Evolutionary conservation across 2,113 vertebrate genomes (phyloP), one percentile per base, ranked within the genome.

Genomic region (Serilophus lunatus): DNA sequence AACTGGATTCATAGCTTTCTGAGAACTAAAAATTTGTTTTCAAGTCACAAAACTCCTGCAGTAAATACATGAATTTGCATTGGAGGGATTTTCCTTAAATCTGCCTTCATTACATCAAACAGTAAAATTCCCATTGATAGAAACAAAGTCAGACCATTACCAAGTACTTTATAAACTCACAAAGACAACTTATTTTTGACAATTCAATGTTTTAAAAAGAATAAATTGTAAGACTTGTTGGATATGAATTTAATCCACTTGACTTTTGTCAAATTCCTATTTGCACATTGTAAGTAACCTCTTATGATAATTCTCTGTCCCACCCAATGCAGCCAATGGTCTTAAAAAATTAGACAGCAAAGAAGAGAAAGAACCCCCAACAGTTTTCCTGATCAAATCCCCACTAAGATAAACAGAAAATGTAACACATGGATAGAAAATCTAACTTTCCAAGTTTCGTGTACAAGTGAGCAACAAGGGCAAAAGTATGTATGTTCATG

Each of bases 301-400:
- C 26, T 76, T 68, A 44, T 75, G 24, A 12, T 24, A 59, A 68
- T 28, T 47, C 49, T n/a, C 57, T 68, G 16, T 40, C 23, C 12
- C 51, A 65, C 0, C 0, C 33, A 42, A 35, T 3, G 10, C 47
- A 65, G 0, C 0, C 33, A 42, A 35, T 2, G 10, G 50, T 42
- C 63, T 66, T 86, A 65, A 80, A 80, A 83, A 45, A 70, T 61
- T 47, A 81, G 38, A 82, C 24, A 63, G 20, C 35, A 56, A 53
- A 57, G 20, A 82, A 12, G 26, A 88, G 25, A 63, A 88, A 66
- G 44, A 82, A 88, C 69, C 5, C 19, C 61, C 50, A 92, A 40
- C 10, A 86, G 22, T 29, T 86, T 91, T 86, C 23, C 54, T 17
- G 12, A 86, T 33, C 1, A 3, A 83, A 71, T 36, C 47, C 60